Evolutionary conservation across 2,797 vertebrate species (phyloP), one percentile per base, ranked within the genome.

Genomic region (Hapalemur alaotrensis): DNA sequence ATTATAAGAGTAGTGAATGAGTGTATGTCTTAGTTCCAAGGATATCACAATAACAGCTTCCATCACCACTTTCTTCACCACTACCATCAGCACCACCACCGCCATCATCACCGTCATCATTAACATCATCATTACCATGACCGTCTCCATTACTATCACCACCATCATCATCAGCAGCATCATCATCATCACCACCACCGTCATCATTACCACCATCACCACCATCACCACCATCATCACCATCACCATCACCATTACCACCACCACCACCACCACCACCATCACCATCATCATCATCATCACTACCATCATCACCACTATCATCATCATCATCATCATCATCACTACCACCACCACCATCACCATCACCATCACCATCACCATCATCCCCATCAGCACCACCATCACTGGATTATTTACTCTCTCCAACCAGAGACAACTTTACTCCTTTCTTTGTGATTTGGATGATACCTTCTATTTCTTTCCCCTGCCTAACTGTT

Each of bases 241-340:
- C 23, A 38, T 0, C 12, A 25, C 17, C 13, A 20, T 14, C 32
- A 59, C 4, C 38, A 57, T 1, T 13, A 14, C 1, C 43, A n/a
- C 2, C 20, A 28, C 1, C 13, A 11, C 9, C 38, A n/a, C 0
- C 25, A 48, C 1, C 18, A 52, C 15, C 17, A 22, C 1, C 30
- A 50, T 1, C 12, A 20, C 2, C 3, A 46, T 0, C 7, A 48
- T 3, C 38, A 54, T 1, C 12, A 22, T 30, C 23, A 12, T 17
- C 17, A 41, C 6, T 28, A 41, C 1, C 30, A 41, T 2, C 46
- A 54, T 0, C 9, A 8, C 2, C 4, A 38, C 1, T 4, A 4
- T 7, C 48, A 11, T 4, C 5, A 32, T 0, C 5, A 18, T 1
- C 12, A 17, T 17, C 18, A 46, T 2, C 35, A 35, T 0, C 72